A percentile compares a stretch with the other conserved stretches of the same genome.
Evolutionary conservation across 1,140 invertebrate genomes (phyloP).

Genomic region (Diabrotica virgifera): DNA sequence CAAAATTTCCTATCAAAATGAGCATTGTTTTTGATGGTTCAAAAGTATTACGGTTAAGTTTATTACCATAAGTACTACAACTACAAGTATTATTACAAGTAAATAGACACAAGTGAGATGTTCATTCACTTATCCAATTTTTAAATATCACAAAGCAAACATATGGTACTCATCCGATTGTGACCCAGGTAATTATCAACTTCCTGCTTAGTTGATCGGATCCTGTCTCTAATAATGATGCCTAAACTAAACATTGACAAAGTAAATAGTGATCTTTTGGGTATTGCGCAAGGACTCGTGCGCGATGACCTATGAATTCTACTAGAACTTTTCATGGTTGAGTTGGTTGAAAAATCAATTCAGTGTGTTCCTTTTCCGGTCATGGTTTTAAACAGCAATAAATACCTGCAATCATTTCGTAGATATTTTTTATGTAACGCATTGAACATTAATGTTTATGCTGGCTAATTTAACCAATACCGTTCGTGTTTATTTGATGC

Average conservation of each 20-base stretch:
- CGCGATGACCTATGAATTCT: slow-evolving; percentile 12
- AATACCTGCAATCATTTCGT: neutral
- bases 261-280: slow-evolving; percentile 2
- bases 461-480: neutral
- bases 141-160: too few species aligned
- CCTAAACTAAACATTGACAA: slow-evolving; percentile 4
- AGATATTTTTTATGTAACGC: neutral
- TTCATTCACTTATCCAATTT: too few species aligned
- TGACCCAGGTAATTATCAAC: too few species aligned
- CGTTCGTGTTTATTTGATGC: neutral
- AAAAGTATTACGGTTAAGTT: too few species aligned
- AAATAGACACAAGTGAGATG: too few species aligned
- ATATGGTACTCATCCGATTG: too few species aligned
- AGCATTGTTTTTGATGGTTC: too few species aligned
- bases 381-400: neutral
- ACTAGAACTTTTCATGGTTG: slow-evolving; percentile 6
- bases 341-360: slow-evolving; percentile 4
- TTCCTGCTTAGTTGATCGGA: neutral
- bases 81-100: too few species aligned
- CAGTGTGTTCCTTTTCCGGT: slow-evolving; percentile 7
- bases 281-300: slow-evolving; percentile 7
- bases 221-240: slow-evolving; percentile 9
- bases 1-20: too few species aligned
- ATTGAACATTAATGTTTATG: neutral
- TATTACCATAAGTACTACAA: too few species aligned